Evolutionary conservation across 2,113 vertebrate species (phyloP), one percentile per base, ranked within the genome.

Genomic region (Tragelaphus buxtoni): DNA sequence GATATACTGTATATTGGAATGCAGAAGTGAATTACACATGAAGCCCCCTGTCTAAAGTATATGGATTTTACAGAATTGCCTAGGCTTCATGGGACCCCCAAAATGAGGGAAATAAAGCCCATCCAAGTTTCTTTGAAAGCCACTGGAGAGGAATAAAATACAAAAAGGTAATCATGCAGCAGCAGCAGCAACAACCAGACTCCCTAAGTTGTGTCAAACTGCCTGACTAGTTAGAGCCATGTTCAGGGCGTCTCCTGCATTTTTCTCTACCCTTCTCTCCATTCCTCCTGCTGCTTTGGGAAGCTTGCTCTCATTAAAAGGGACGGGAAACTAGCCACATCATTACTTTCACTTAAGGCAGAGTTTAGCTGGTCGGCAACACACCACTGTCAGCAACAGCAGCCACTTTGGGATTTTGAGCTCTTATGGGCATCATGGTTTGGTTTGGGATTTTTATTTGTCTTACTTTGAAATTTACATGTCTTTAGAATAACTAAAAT

Each of bases 401-500:
- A 96, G 97, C 97, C 98, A 97, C 97, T 98, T 98, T 90, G 94
- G 97, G 96, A 92, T 94, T 98, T 93, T 96, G 97, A 98, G 95
- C 84, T 93, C 63, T 94, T 95, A 83, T 55, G 90, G 98, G 97
- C 97, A 98, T 97, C 92, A 85, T 96, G 90, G 95, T 97, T 98
- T 89, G 72, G 80, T 16, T 51, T 88, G 92, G 96, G 86, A 69
- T 97, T 96, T 96, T 95, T 96, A 96, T 97, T 94, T 98, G 97
- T 98, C 97, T 98, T 96, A 97, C 96, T 98, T 98, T 81, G 97
- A 98, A 98, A 99, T 99, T 98, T 99, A 98, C 98, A 98, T 98
- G 97, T 98, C 98, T 98, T 98, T 97, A 97, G 98, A 99, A 99
- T 98, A 99, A 98, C 98, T 98, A 98, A 98, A 98, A 99, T 98